Conservation (phyloP, 1,140 invertebrate genomes). For the Macrotrachela quadricornifera region DNA sequence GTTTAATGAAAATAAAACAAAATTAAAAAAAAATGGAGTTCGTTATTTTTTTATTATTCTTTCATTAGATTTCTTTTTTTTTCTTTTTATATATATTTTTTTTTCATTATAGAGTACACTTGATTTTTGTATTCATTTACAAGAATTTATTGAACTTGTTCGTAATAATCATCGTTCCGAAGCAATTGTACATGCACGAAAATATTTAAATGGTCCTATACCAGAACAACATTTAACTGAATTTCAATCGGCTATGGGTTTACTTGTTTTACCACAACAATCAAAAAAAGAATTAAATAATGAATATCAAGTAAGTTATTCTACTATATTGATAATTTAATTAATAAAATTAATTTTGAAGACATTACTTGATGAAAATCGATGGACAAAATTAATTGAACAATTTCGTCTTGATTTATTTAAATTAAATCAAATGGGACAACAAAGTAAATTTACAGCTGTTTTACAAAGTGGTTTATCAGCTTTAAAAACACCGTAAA, state of each 20-base stretch:
- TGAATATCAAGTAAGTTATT: too few species aligned
- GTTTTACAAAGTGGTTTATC: conserved; percentile 73
- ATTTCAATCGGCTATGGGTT: too few species aligned
- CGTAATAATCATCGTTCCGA: conserved; percentile 58
- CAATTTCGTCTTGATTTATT: conserved; percentile 84
- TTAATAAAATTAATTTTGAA: too few species aligned
- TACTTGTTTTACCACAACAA: too few species aligned
- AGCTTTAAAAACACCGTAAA: conserved; percentile 63
- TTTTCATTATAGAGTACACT: conserved; percentile 30
- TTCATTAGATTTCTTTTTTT: conserved; percentile 6
- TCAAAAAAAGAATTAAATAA: too few species aligned
- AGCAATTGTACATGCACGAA: conserved; percentile 75
- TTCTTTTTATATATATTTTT: too few species aligned
- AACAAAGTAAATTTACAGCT: conserved; percentile 70
- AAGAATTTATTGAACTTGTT: conserved; percentile 87
- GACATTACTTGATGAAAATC: conserved; percentile 36
- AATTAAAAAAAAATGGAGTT: conserved; percentile 63
- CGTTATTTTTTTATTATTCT: conserved; percentile 24
- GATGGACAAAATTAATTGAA: conserved; percentile 61
- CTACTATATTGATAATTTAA: too few species aligned
- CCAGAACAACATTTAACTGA: too few species aligned
- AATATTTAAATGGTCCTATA: conserved; percentile 44
- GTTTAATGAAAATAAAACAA: conserved; percentile 91
- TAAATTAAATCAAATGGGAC: conserved; percentile 69
- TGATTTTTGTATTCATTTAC: conserved; percentile 65